A percentile compares a stretch with the other conserved stretches of the same genome.
Conservation (phyloP, 2,888 invertebrate species). For the Scrobipalpa costella region DNA sequence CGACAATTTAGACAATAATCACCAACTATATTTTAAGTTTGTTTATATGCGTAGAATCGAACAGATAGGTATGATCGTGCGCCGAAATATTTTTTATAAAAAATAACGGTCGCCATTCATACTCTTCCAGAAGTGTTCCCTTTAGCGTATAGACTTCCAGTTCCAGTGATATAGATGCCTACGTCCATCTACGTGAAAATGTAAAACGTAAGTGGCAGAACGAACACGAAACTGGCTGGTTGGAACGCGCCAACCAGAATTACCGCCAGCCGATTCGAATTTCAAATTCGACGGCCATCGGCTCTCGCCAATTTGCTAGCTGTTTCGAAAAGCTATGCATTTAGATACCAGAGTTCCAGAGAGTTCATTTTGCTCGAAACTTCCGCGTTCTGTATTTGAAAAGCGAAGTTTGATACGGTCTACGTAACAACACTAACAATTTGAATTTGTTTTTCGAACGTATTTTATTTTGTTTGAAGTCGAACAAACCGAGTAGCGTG, state of each 20-base stretch:
- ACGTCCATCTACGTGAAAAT: not conserved
- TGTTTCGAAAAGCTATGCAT: slow-evolving; percentile 27
- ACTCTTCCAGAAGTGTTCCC: too few species aligned
- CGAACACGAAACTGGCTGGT: slow-evolving; percentile 10
- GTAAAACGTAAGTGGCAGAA: slow-evolving; percentile 6
- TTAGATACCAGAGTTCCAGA: slow-evolving; percentile 23
- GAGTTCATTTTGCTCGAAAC: slow-evolving; percentile 10
- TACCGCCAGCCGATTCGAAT: slow-evolving; percentile 23
- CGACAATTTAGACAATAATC: too few species aligned
- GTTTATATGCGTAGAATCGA: too few species aligned
- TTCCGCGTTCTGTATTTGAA: slow-evolving; percentile 4
- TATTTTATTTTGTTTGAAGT: not conserved
- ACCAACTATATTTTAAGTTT: too few species aligned
- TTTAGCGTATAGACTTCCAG: too few species aligned
- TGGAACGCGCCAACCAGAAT: not conserved
- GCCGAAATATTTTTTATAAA: too few species aligned
- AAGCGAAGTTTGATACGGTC: not conserved
- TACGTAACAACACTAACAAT: not conserved
- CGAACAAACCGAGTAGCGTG: too few species aligned
- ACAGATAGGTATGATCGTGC: too few species aligned
- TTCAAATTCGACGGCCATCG: slow-evolving; percentile 24
- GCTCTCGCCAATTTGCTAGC: slow-evolving; percentile 24
- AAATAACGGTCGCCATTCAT: too few species aligned
- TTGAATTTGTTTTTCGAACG: not conserved
- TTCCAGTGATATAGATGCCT: not conserved